These are phyloP conservation scores for Vanessa atalanta DNA, from an alignment of 1,140 invertebrate genomes.

Conservation along the genomic window DNA sequence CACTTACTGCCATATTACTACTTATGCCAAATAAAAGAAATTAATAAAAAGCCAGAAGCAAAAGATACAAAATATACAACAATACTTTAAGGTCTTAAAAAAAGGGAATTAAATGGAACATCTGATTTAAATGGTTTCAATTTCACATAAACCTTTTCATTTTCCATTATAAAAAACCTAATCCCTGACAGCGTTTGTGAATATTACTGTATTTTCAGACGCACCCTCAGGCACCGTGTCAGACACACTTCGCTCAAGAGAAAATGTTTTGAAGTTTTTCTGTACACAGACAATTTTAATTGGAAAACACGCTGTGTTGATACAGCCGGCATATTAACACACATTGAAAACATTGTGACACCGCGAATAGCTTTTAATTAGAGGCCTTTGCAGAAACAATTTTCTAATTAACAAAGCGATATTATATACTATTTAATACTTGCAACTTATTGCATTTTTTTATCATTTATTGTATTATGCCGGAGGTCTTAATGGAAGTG, in stretches of 20 bases:
- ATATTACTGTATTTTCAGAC: background rate
- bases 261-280: constrained; percentile 1
- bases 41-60: too few relatives aligned
- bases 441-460: too few relatives aligned
- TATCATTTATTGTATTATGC: too few relatives aligned
- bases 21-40: too few relatives aligned
- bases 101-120: too few relatives aligned
- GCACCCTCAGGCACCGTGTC: constrained; percentile 3
- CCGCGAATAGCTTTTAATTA: constrained; percentile 4
- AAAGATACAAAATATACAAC: too few relatives aligned
- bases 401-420: too few relatives aligned
- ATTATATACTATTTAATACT: too few relatives aligned
- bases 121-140: too few relatives aligned
- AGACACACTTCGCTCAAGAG: constrained; percentile 1
- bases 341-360: background rate
- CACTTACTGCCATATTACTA: too few relatives aligned
- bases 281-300: constrained; percentile 20
- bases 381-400: background rate
- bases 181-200: background rate
- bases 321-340: constrained; percentile 1
- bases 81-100: too few relatives aligned
- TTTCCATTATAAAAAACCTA: background rate
- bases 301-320: constrained; percentile 16
- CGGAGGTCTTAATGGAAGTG: too few relatives aligned
- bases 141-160: constrained; percentile 1